These are phyloP conservation scores for Pteromalus puparum DNA, from an alignment of 1,140 invertebrate genomes.

Conservation along the genomic window DNA sequence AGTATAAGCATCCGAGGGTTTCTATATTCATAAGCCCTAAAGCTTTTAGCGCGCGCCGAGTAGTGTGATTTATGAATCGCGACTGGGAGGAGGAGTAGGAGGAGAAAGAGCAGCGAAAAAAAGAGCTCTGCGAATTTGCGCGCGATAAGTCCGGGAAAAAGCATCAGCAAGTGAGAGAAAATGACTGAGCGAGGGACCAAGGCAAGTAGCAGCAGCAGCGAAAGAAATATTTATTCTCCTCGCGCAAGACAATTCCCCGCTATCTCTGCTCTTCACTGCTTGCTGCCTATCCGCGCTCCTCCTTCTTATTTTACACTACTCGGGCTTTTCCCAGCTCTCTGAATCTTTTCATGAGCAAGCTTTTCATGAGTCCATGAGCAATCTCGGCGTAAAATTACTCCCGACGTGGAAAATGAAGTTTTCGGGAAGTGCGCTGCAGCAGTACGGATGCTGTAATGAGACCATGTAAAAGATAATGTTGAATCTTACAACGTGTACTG, in stretches of 20 bases:
- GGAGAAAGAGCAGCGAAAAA: background rate
- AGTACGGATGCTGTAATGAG: background rate
- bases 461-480: background rate
- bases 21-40: slow-evolving; percentile 40
- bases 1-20: background rate
- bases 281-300: background rate
- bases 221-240: slow-evolving; percentile 56
- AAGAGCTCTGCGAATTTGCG: slow-evolving; percentile 9
- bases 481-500: too few relatives aligned
- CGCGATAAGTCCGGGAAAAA: background rate
- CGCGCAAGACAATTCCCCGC: slow-evolving; percentile 1
- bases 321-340: background rate
- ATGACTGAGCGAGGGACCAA: slow-evolving; percentile 21
- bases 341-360: background rate
- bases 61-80: slow-evolving; percentile 40
- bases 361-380: background rate
- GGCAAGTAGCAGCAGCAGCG: background rate
- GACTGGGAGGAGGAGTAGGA: background rate
- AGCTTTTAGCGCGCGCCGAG: slow-evolving; percentile 30
- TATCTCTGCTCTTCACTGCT: background rate
- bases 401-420: slow-evolving; percentile 5
- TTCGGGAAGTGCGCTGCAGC: background rate
- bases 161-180: slow-evolving; percentile 11
- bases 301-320: background rate
- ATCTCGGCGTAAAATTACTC: slow-evolving; percentile 22